These are phyloP conservation scores for Linurgus olivaceus DNA, from an alignment of 2,797 vertebrate genomes.

Conservation along the genomic window DNA sequence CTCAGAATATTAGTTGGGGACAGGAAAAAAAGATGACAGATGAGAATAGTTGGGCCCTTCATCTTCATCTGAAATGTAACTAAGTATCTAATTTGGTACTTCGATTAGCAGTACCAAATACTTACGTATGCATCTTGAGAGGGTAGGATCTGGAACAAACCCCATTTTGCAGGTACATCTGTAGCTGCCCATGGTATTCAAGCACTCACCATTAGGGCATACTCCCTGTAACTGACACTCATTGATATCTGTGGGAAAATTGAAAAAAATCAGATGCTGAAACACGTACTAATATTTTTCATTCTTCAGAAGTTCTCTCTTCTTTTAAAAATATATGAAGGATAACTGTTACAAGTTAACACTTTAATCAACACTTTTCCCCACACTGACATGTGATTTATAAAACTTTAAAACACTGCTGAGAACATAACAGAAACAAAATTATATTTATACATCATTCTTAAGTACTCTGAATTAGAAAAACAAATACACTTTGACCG, in stretches of 20 bases:
- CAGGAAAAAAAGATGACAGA: background rate
- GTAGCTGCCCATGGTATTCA: conserved; percentile 94
- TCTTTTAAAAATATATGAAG: background rate
- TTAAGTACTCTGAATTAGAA: background rate
- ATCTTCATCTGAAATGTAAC: background rate
- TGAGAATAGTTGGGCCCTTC: background rate
- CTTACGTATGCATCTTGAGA: conserved; percentile 92
- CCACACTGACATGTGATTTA: background rate
- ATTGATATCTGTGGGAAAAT: conserved; percentile 86
- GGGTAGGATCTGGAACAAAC: conserved; percentile 85
- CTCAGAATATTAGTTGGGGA: background rate
- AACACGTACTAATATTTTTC: background rate
- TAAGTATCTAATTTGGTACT: background rate
- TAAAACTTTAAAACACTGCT: background rate
- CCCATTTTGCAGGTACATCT: conserved; percentile 91
- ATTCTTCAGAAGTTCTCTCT: background rate
- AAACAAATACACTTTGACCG: background rate
- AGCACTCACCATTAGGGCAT: conserved; percentile 92
- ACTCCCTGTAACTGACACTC: conserved; percentile 91
- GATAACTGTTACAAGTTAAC: background rate
- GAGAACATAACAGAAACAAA: background rate
- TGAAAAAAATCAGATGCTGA: background rate
- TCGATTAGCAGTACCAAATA: conserved; percentile 25
- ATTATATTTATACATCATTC: background rate
- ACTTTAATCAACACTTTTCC: background rate